A percentile compares a stretch with the other conserved stretches of the same genome.
phyloP scores from a whole-genome alignment of 2,888 invertebrate species.

The Leptinotarsa juncta region DNA sequence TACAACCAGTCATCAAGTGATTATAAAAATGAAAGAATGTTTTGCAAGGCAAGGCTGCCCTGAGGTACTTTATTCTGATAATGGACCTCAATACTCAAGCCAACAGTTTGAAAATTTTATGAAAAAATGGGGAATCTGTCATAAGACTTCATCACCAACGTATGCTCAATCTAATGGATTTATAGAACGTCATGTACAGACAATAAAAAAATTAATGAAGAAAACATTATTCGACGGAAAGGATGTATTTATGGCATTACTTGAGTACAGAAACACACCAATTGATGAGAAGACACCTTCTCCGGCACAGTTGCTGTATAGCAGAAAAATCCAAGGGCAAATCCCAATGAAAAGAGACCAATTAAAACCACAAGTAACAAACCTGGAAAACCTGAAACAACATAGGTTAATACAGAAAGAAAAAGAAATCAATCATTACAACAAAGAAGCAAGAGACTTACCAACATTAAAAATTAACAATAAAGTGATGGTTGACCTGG shows the following conservation, averaged over 20 bases:
- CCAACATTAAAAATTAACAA: too few species aligned
- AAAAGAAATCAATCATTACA: too few species aligned
- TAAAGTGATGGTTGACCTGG: too few species aligned
- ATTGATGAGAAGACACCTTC: not conserved
- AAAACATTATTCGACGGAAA: not conserved
- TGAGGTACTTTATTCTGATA: not conserved
- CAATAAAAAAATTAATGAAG: not conserved
- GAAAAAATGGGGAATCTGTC: not conserved
- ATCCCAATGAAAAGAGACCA: not conserved
- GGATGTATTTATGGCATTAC: not conserved
- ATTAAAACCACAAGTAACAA: not conserved
- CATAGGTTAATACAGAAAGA: too few species aligned
- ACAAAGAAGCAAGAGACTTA: too few species aligned
- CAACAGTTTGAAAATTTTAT: not conserved
- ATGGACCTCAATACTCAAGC: not conserved
- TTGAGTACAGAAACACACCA: slow-evolving; percentile 1
- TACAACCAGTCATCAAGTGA: not conserved
- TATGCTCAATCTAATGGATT: not conserved
- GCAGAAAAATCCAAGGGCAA: not conserved
- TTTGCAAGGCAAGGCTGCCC: not conserved
- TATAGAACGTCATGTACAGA: not conserved
- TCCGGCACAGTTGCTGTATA: slow-evolving; percentile 1
- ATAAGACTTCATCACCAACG: not conserved
- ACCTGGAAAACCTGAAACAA: too few species aligned
- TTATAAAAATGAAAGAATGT: not conserved